Evolutionary conservation across 1,140 invertebrate genomes (phyloP).

Genomic region (Lepidurus packardi): DNA sequence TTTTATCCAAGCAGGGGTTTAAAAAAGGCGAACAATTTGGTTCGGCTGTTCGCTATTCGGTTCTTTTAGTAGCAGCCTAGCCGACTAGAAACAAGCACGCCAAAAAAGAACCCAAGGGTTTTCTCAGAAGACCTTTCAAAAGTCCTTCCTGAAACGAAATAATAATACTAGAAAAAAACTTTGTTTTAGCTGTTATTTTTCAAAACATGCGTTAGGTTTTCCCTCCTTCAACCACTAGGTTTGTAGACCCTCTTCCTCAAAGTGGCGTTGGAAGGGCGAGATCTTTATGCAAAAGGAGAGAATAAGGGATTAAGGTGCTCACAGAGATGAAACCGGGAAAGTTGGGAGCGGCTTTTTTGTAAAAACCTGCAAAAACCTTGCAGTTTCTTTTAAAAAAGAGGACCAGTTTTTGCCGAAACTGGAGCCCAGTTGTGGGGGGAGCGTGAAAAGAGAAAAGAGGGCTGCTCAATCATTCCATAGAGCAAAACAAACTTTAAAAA

Average conservation of each 20-base stretch:
- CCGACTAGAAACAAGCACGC: neutral
- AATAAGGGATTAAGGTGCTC: slow-evolving; percentile 18
- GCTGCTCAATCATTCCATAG: slow-evolving; percentile 21
- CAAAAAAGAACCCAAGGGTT: neutral
- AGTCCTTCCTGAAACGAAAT: neutral
- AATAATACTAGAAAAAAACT: neutral
- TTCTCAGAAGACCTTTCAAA: neutral
- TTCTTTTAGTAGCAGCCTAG: neutral
- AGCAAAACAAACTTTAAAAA: slow-evolving; percentile 20
- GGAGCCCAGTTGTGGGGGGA: neutral
- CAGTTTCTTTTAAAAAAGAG: neutral
- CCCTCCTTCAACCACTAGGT: slow-evolving; percentile 17
- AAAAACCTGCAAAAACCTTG: neutral
- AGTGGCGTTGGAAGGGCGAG: slow-evolving; percentile 2
- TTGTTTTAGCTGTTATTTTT: slow-evolving; percentile 22
- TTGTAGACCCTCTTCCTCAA: slow-evolving; percentile 9
- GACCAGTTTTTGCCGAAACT: neutral
- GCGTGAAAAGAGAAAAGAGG: neutral
- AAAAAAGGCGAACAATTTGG: neutral
- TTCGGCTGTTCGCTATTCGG: slow-evolving; percentile 8
- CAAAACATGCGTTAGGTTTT: slow-evolving; percentile 13
- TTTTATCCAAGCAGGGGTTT: neutral
- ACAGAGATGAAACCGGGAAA: neutral
- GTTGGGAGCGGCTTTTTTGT: neutral
- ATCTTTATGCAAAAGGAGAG: neutral